A percentile compares a stretch with the other conserved stretches of the same genome.
phyloP scores from a whole-genome alignment of 2,797 vertebrate genomes.

The Serranus cabrilla region DNA sequence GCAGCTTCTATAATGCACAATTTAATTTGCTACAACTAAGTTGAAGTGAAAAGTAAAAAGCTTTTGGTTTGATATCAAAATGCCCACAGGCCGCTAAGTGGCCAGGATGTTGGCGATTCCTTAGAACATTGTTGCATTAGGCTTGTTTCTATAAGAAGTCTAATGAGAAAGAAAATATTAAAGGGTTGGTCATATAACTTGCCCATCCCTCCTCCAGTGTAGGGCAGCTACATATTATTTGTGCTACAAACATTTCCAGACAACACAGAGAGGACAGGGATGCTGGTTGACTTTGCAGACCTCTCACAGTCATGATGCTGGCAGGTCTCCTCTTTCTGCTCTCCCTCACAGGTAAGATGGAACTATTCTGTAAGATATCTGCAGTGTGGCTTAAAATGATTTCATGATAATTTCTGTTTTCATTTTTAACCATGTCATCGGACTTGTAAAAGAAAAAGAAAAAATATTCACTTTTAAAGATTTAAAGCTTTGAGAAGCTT shows the following conservation, averaged over 20 bases:
- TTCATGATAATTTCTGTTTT: no score
- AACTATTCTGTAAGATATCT: background rate
- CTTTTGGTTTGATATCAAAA: background rate
- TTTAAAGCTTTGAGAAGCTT: no score
- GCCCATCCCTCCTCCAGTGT: background rate
- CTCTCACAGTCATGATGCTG: conserved; percentile 19
- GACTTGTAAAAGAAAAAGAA: no score
- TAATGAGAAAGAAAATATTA: background rate
- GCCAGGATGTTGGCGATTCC: background rate
- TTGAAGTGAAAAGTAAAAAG: background rate
- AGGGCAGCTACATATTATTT: background rate
- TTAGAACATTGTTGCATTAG: conserved; percentile 1
- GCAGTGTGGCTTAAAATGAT: no score
- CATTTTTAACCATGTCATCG: no score
- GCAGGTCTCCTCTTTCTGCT: conserved; percentile 37
- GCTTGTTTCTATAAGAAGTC: background rate
- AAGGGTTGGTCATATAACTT: background rate
- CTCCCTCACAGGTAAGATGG: conserved; percentile 45
- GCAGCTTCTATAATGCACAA: no score
- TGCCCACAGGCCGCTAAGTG: background rate
- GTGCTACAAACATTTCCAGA: background rate
- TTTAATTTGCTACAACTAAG: no score
- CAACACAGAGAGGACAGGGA: conserved; percentile 4
- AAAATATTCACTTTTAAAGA: no score
- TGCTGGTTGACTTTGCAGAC: background rate